A percentile compares a stretch with the other conserved stretches of the same genome.
These are phyloP conservation scores for Diarsia mendica DNA, from an alignment of 2,888 invertebrate genomes.

Conservation along the genomic window DNA sequence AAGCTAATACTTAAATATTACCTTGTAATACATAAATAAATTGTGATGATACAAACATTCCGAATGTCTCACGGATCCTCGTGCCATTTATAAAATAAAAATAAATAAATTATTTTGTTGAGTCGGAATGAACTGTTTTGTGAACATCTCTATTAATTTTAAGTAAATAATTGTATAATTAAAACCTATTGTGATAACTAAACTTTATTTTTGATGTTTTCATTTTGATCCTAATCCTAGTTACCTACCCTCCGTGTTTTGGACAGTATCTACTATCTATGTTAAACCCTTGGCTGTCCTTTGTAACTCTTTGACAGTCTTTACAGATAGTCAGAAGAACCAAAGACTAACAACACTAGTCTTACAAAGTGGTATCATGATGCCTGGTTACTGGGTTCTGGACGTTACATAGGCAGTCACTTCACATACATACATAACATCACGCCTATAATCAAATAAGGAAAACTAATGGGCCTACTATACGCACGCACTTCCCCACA, in stretches of 20 bases:
- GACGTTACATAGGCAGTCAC: no score
- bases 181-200: slow-evolving; percentile 64
- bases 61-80: slow-evolving; percentile 70
- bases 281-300: no score
- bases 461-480: no score
- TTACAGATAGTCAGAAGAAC: no score
- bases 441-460: no score
- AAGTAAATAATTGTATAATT: slow-evolving; percentile 43
- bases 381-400: no score
- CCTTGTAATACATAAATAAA: slow-evolving; percentile 38
- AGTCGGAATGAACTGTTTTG: slow-evolving; percentile 52
- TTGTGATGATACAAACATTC: slow-evolving; percentile 78
- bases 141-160: slow-evolving; percentile 42
- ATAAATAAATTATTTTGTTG: slow-evolving; percentile 44
- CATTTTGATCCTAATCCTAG: not conserved
- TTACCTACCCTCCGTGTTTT: not conserved
- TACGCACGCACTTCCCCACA: no score
- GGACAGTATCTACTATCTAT: not conserved
- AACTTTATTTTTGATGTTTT: slow-evolving; percentile 7
- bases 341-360: no score
- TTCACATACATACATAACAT: no score
- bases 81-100: slow-evolving; percentile 68
- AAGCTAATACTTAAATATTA: slow-evolving; percentile 39
- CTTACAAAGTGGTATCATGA: no score
- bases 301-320: no score